Conservation (phyloP, 2,113 vertebrate species). For the Himantopus leucocephalus region DNA sequence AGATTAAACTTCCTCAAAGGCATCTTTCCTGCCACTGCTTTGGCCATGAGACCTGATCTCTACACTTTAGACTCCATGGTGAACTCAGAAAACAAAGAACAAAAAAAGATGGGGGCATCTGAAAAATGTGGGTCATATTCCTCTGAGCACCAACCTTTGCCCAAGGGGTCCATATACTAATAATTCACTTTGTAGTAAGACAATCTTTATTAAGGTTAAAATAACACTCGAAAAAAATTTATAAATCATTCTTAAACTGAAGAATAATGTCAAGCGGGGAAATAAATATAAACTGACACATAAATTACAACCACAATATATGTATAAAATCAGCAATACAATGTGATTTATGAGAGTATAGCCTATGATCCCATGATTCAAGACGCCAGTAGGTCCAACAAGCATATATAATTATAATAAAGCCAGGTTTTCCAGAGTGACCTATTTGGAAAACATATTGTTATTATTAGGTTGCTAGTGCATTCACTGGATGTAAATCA, state of each 20-base stretch:
- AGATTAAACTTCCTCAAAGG: neutral
- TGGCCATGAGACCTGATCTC: neutral
- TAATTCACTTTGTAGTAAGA: conserved; percentile 1
- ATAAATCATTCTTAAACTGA: neutral
- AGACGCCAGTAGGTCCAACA: neutral
- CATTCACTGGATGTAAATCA: conserved; percentile 19
- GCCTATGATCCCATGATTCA: neutral
- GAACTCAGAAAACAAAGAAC: neutral
- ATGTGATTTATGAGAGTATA: conserved; percentile 18
- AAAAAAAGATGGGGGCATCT: neutral
- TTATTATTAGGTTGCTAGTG: conserved; percentile 38
- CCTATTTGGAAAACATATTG: conserved; percentile 11
- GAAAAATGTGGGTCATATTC: neutral
- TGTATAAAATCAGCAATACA: conserved; percentile 26
- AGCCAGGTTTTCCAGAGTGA: neutral
- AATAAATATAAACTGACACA: conserved; percentile 30
- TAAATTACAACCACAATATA: conserved; percentile 19
- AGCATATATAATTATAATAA: conserved; percentile 12
- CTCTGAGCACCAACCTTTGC: neutral
- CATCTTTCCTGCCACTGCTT: neutral
- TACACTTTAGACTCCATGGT: neutral
- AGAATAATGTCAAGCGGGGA: neutral
- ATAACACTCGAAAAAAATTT: neutral
- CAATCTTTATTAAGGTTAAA: conserved; percentile 42
- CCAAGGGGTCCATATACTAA: neutral